Percentiles rank a stretch among this genome's conserved stretches.
Conservation (phyloP, 2,113 vertebrate genomes). For the Symphodus melops region DNA sequence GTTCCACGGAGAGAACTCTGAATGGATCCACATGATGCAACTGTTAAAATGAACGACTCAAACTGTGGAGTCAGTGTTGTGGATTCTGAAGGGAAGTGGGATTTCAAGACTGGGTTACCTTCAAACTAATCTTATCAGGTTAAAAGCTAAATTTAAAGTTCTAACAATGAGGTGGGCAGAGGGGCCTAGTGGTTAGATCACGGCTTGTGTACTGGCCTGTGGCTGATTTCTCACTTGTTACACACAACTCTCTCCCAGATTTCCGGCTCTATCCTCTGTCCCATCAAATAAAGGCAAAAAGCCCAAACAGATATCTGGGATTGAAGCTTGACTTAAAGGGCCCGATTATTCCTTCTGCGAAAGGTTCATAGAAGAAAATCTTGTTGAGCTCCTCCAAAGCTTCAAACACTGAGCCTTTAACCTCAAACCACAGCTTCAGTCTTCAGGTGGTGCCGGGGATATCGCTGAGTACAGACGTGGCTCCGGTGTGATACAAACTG, state of each 20-base stretch:
- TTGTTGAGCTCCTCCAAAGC: neutral
- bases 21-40: neutral
- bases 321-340: neutral
- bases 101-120: neutral
- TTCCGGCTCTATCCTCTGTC: too few species aligned
- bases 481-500: conserved; percentile 46
- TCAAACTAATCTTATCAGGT: neutral
- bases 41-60: neutral
- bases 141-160: neutral
- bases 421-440: neutral
- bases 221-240: too few species aligned
- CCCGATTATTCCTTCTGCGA: neutral
- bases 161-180: too few species aligned
- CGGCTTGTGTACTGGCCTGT: too few species aligned
- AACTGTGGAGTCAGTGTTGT: neutral
- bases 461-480: conserved; percentile 11
- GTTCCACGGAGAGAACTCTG: neutral
- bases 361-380: neutral
- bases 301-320: neutral
- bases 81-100: neutral
- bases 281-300: too few species aligned
- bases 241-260: too few species aligned
- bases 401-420: conserved; percentile 14
- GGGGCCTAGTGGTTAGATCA: too few species aligned
- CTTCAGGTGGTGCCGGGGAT: conserved; percentile 30